Base-by-base conservation (phyloP, 1,140 invertebrate species). In the Acyrthosiphon pisum region DNA sequence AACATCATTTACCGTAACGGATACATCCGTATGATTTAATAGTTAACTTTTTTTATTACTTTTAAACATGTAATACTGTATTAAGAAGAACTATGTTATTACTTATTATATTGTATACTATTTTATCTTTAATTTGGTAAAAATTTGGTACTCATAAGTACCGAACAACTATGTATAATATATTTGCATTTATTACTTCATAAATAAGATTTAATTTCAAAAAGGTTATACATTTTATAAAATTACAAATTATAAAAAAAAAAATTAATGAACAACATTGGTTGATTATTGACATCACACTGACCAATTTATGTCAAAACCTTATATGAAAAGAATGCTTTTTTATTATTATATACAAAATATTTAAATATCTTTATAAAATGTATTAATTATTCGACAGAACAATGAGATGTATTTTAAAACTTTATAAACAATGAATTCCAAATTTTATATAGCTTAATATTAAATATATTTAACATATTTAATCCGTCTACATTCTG, bases 391-490 rank as follows among this genome's bases (percentile, higher is more conserved):
- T 68, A 46, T 68, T 68, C 6, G 4, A 44, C 37, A 90, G 44
- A 90, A 90, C 26, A 90, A 90, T 90, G 37, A 90, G 53, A 37
- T 90, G 44, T 68, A 90, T 68, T 90, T 90, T 44, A 90, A 44
- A 68, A 90, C 11, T 68, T 60, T 90, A n/a, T 44, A 90, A 90
- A 68, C 53, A 68, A 90, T 37, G 44, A 60, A 90, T 44, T 90
- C 26, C 14, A 68, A 90, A 60, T 68, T 22, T 22, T 53, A 89
- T 37, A 41, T 68, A 90, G n/a, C 9, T 68, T 68, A 90, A 90
- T 90, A 68, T 44, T 90, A 90, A 90, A 90, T 68, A 90, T 90
- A 44, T 90, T 90, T 60, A 60, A 56, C 88, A 56, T 90, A 60
- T 68, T 44, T 68, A 7, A 44, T 68, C 22, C 30, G 41, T 68